Conservation (phyloP, 1,140 invertebrate species). For the Physella acuta region DNA sequence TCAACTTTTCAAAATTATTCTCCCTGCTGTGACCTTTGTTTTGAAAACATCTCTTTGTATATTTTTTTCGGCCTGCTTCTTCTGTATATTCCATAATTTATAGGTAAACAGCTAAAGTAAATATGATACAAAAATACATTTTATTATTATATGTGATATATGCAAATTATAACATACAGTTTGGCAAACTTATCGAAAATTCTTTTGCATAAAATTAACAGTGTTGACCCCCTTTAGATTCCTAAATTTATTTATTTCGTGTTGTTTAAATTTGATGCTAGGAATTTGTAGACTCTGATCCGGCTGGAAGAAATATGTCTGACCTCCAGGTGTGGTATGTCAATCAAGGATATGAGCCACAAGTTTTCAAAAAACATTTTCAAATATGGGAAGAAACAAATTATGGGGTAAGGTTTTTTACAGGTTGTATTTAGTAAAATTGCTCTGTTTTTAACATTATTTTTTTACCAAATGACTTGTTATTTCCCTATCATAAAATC, state of each 20-base stretch:
- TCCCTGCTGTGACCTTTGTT: background rate
- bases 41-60: background rate
- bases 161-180: too few species aligned
- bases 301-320: background rate
- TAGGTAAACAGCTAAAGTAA: background rate
- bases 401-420: conserved; percentile 24
- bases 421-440: too few species aligned
- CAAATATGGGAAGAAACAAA: background rate
- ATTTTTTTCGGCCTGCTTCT: background rate
- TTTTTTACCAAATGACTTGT: too few species aligned
- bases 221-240: too few species aligned
- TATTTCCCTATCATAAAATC: too few species aligned
- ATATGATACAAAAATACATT: background rate
- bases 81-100: background rate
- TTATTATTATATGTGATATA: too few species aligned
- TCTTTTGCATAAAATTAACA: too few species aligned
- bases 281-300: conserved; percentile 9
- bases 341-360: conserved; percentile 6
- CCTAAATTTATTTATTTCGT: too few species aligned
- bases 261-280: too few species aligned
- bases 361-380: conserved; percentile 4
- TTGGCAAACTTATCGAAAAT: too few species aligned
- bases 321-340: conserved; percentile 2
- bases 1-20: too few species aligned
- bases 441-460: too few species aligned